Evolutionary conservation across 2,888 invertebrate genomes (phyloP), one percentile per base, ranked within the genome.

Genomic region (Cephonodes hylas): DNA sequence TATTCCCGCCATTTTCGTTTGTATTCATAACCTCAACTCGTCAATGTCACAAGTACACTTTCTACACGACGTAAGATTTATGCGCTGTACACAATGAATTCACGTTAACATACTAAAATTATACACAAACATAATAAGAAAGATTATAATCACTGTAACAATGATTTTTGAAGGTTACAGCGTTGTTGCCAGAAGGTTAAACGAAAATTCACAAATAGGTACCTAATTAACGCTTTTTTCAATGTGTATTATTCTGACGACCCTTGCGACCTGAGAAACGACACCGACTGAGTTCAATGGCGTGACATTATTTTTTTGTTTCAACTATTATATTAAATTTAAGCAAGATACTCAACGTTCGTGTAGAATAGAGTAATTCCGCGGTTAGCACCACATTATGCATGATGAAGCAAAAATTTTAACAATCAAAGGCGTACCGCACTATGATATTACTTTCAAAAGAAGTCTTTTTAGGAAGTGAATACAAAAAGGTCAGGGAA

Each of bases 281-380:
- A 64, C 61, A 58, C 61, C 63, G 38, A 44, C 1, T 3, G 56
- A 65, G 73, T 72, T 74, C 73, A 73, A 72, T 72, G 72, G 63
- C 71, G 67, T 64, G 70, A 68, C 70, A 57, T 44, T 44, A 38
- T 31, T 20, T 59, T n/a, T 61, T 46, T 62, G 59, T 63, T 31
- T 18, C 8, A 31, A 10, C 31, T 27, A 31, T 53, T 18, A 45
- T 23, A 13, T 45, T 45, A 22, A 45, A 23, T 22, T 45, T 45
- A 22, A 23, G 22, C 23, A n/a, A n/a, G n/a, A n/a, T n/a, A n/a
- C n/a, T n/a, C n/a, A n/a, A n/a, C n/a, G n/a, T n/a, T n/a, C n/a
- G n/a, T n/a, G n/a, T n/a, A n/a, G n/a, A n/a, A n/a, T n/a, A n/a
- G n/a, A n/a, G n/a, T n/a, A n/a, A n/a, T n/a, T n/a, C n/a, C n/a